Conservation (phyloP, 2,888 invertebrate genomes). For the Lordiphosa andalusiaca region DNA sequence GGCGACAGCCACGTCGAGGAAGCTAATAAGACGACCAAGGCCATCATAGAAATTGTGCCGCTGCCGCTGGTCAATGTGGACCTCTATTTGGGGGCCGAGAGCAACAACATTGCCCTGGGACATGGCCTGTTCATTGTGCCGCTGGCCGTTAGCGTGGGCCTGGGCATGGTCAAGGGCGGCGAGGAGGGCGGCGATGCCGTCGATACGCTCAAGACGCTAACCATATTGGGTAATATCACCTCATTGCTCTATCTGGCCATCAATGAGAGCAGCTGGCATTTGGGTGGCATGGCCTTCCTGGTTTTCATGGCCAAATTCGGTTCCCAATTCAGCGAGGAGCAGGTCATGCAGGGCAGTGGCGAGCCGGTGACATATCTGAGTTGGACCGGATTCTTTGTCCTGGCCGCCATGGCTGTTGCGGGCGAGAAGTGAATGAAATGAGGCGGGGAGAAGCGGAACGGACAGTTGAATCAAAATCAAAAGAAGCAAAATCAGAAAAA, state of each 20-base stretch:
- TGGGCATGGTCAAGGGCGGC: slow-evolving; percentile 29
- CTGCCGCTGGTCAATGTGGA: slow-evolving; percentile 69
- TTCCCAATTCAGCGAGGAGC: slow-evolving; percentile 35
- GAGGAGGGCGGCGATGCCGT: slow-evolving; percentile 18
- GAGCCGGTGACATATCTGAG: slow-evolving; percentile 39
- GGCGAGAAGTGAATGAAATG: slow-evolving; percentile 34
- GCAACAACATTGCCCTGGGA: slow-evolving; percentile 62
- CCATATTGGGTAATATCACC: slow-evolving; percentile 68
- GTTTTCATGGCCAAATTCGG: slow-evolving; percentile 64
- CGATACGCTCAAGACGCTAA: slow-evolving; percentile 54
- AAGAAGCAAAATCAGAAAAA: no score
- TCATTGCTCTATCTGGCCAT: slow-evolving; percentile 64
- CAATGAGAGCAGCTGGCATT: slow-evolving; percentile 56
- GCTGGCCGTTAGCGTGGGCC: slow-evolving; percentile 46
- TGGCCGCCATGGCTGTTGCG: slow-evolving; percentile 27
- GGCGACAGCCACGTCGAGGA: slow-evolving; percentile 14
- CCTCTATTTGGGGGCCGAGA: slow-evolving; percentile 48
- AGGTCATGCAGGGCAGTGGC: slow-evolving; percentile 11
- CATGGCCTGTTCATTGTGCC: slow-evolving; percentile 73
- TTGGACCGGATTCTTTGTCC: slow-evolving; percentile 48
- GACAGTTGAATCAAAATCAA: no score
- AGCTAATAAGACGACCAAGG: slow-evolving; percentile 24
- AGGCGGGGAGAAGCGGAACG: no score
- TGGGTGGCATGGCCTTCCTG: slow-evolving; percentile 60
- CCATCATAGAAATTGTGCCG: slow-evolving; percentile 59